Evolutionary conservation across 1,140 invertebrate species (phyloP).

Genomic region (Caenorhabditis latens): DNA sequence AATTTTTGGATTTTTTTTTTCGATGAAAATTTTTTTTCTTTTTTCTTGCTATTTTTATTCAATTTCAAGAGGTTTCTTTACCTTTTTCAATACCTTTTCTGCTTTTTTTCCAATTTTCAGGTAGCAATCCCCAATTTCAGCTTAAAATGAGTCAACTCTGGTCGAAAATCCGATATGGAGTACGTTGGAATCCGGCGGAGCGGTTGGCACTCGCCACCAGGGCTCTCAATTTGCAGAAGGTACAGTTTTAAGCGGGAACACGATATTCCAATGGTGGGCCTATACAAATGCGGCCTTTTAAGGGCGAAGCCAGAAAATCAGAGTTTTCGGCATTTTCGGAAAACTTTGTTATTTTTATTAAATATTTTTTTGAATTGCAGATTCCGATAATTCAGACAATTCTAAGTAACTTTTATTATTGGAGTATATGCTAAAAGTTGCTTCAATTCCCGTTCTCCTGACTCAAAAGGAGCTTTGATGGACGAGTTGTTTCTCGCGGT

Average conservation of each 20-base stretch:
- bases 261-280: no score
- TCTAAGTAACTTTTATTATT: no score
- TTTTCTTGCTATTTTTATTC: slow-evolving; percentile 34
- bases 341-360: not conserved
- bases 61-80: not conserved
- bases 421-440: no score
- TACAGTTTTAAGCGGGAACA: slow-evolving; percentile 21
- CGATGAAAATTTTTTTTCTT: not conserved
- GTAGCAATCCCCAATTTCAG: slow-evolving; percentile 13
- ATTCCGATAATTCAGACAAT: not conserved
- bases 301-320: no score
- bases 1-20: not conserved
- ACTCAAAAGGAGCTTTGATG: no score
- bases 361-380: not conserved
- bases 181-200: slow-evolving; percentile 71
- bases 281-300: no score
- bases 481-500: no score
- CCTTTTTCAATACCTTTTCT: not conserved
- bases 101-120: not conserved
- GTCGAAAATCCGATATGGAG: slow-evolving; percentile 73
- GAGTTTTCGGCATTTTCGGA: not conserved
- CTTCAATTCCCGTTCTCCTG: no score
- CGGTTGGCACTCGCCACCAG: slow-evolving; percentile 70
- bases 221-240: slow-evolving; percentile 71
- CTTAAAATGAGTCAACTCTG: slow-evolving; percentile 72